Evolutionary conservation across 2,797 vertebrate genomes (phyloP).

Genomic region (Martes flavigula): DNA sequence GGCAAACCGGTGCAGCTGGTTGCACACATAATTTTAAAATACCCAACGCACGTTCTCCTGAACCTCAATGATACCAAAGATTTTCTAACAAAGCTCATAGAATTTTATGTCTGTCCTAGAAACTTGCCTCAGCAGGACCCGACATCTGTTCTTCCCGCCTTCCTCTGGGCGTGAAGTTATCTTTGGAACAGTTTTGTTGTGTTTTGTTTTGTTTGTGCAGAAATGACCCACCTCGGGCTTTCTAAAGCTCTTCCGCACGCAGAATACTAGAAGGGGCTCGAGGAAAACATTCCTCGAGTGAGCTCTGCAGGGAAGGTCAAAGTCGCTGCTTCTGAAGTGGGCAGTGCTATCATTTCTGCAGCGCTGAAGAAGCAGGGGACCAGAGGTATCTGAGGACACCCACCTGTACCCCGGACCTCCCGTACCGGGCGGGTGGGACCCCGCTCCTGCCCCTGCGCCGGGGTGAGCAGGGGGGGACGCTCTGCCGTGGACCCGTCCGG

Average conservation of each 20-base stretch:
- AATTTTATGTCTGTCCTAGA: no score
- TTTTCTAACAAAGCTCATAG: not conserved
- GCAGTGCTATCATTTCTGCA: not conserved
- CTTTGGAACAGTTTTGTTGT: not conserved
- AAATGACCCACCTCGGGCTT: accelerated
- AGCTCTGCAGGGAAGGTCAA: no score
- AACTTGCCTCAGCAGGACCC: accelerated
- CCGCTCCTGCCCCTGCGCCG: accelerated
- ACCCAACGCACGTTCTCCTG: not conserved
- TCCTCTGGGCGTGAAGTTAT: accelerated
- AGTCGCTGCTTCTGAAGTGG: accelerated
- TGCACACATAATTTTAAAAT: not conserved
- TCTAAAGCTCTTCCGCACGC: not conserved
- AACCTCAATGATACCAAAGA: not conserved
- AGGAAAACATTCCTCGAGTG: not conserved
- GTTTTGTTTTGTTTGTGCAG: not conserved
- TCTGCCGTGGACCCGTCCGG: accelerated
- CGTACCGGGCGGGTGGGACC: accelerated
- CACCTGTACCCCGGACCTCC: not conserved
- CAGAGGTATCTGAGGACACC: not conserved
- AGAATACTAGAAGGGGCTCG: accelerated
- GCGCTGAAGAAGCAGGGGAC: not conserved
- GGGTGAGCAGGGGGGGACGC: not conserved
- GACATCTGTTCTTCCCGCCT: accelerated
- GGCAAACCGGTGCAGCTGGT: accelerated